Base-by-base conservation (phyloP, 1,140 invertebrate species). In the Orius laevigatus region DNA sequence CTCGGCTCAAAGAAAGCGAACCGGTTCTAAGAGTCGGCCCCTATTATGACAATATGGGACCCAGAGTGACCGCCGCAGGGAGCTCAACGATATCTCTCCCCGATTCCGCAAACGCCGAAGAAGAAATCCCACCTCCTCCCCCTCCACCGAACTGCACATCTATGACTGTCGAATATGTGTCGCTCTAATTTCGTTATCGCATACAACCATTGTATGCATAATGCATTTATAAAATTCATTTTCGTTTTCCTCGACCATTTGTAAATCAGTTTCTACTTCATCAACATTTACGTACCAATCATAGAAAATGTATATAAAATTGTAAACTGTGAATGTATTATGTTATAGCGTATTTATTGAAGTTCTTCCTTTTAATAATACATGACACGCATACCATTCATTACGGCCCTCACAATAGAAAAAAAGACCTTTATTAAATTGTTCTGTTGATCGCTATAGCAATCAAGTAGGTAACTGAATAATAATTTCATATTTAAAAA, bases 41-140 rank as follows among this genome's bases (percentile, higher is more conserved):
- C 12, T 73, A 78, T 31, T 90, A 90, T 62, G 87, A 91, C 62
- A 88, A 88, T 60, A 84, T 91, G 78, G 87, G 87, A 1, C 81
- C 83, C 19, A 70, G 86, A 56, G 82, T 88, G 9, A 90, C 86
- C 5, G 85, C 84, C 1, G 83, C 81, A 53, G 86, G 85, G 25
- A 75, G 73, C 49, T 89, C 84, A 9, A 84, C 78, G 1, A 74
- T 86, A 53, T 86, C 84, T 11, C 62, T 89, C 51, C 80, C 79
- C 25, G 81, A 82, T 57, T 71, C 69, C 1, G 52, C 53, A 38
- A 60, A 59, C 46, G 62, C 66, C 31, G 53, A 66, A 33, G 63
- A 64, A 48, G 57, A 69, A 18, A 66, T 69, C 20, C 70, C 66
- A 11, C 70, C 64, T 12, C 68, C 66, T 25, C 68, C 72, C 4